Evolutionary conservation across 2,113 vertebrate genomes (phyloP), one percentile per base, ranked within the genome.

Genomic region (Argyrosomus japonicus): DNA sequence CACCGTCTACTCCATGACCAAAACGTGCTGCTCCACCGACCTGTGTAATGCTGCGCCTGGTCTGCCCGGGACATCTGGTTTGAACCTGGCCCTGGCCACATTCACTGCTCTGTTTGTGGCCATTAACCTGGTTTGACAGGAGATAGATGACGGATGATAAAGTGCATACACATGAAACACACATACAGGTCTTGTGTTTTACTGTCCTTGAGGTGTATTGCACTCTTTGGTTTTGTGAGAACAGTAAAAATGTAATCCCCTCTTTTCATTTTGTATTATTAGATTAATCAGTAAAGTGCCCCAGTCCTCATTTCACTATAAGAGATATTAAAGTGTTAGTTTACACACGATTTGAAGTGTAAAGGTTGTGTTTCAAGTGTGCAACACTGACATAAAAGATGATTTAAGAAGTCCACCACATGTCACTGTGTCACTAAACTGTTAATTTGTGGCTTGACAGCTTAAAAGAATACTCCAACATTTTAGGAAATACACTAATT

Each of bases 11-110:
- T 0, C 0, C 0, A 45, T 95, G n/a, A 89, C n/a, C 17, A 95
- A 84, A 69, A 94, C 84, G 0, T 96, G 96, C 91, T 96, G 96
- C 72, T 0, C 1, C 32, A 51, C 47, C 0, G 71, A 96, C 81
- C 89, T 96, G 74, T 96, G 95, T 87, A 96, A 96, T 64, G 51
- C 72, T 0, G 94, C 93, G 0, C 86, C 91, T 0, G 81, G 51
- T 1, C 81, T 85, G n/a, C 78, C 89, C 0, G 62, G 68, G 0
- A 2, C 68, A n/a, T 78, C 88, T 19, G 51, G 29, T 0, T 45
- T 94, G 61, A 70, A 73, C 73, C 74, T 95, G 73, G 32, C 89
- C 29, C 15, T 94, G 0, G 48, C 88, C 69, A 45, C 88, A 27
- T 0, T 94, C 40, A 61, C 83, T 8, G 85, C 92, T 23, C 13